phyloP scores from a whole-genome alignment of 1,140 invertebrate genomes.

The Drosophila tani region DNA sequence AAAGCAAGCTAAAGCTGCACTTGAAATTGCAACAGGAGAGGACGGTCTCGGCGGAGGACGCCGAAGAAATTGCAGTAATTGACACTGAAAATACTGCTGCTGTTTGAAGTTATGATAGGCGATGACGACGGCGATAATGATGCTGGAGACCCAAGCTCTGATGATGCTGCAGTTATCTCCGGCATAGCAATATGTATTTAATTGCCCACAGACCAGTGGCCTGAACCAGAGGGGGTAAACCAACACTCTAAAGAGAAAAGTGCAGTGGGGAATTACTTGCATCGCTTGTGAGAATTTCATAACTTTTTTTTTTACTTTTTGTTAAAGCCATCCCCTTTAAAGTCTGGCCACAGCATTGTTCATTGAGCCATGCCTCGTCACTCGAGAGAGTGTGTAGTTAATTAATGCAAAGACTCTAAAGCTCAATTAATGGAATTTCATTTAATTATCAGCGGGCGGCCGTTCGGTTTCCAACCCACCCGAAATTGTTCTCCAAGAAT shows the following conservation, averaged over 20 bases:
- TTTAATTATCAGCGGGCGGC: slow-evolving; percentile 65
- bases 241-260: background rate
- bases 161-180: slow-evolving; percentile 59
- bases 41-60: background rate
- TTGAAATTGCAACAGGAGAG: slow-evolving; percentile 30
- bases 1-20: slow-evolving; percentile 26
- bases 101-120: slow-evolving; percentile 18
- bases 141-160: slow-evolving; percentile 32
- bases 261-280: background rate
- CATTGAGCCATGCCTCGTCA: slow-evolving; percentile 9
- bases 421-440: slow-evolving; percentile 79
- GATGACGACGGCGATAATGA: slow-evolving; percentile 30
- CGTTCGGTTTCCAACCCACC: slow-evolving; percentile 17
- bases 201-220: slow-evolving; percentile 37
- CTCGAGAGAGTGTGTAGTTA: slow-evolving; percentile 32
- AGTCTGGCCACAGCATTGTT: background rate
- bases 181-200: slow-evolving; percentile 49
- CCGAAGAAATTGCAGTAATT: slow-evolving; percentile 65
- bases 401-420: slow-evolving; percentile 61
- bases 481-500: slow-evolving; percentile 17
- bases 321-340: background rate
- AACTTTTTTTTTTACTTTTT: slow-evolving; percentile 3
- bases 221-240: background rate
- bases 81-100: slow-evolving; percentile 68
- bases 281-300: background rate